These are phyloP conservation scores for Apotomis capreana DNA, from an alignment of 2,888 invertebrate species.

Conservation along the genomic window DNA sequence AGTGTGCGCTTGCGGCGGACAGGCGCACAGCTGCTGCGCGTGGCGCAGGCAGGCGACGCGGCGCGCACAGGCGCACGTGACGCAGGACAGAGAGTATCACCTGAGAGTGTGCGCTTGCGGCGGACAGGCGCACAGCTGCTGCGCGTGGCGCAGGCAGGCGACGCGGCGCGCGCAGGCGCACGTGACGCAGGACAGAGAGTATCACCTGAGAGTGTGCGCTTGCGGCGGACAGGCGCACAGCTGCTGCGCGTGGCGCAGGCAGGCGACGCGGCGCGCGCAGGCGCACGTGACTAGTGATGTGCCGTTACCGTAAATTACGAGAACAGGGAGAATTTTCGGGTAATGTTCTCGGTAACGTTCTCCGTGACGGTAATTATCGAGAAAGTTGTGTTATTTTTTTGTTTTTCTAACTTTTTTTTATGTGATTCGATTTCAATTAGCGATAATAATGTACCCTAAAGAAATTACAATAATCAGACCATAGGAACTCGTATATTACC, in stretches of 20 bases:
- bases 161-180: constrained; percentile 91
- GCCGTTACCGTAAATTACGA: too few species aligned
- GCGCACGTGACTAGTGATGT: constrained; percentile 96
- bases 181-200: constrained; percentile 96
- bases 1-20: constrained; percentile 88
- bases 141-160: constrained; percentile 94
- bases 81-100: constrained; percentile 91
- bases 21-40: constrained; percentile 90
- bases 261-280: constrained; percentile 91
- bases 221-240: constrained; percentile 92
- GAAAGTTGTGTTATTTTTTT: too few species aligned
- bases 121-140: constrained; percentile 91
- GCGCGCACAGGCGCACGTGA: constrained; percentile 93
- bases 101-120: constrained; percentile 88
- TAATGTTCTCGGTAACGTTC: too few species aligned
- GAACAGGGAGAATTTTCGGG: too few species aligned
- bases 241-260: constrained; percentile 91
- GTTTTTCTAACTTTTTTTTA: too few species aligned
- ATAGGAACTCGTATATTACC: too few species aligned
- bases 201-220: constrained; percentile 86
- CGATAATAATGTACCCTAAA: too few species aligned
- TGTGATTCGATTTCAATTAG: too few species aligned
- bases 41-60: constrained; percentile 95
- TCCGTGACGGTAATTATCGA: too few species aligned
- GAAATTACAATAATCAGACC: too few species aligned